phyloP scores from a whole-genome alignment of 2,113 vertebrate genomes.

The Hypomesus transpacificus region DNA sequence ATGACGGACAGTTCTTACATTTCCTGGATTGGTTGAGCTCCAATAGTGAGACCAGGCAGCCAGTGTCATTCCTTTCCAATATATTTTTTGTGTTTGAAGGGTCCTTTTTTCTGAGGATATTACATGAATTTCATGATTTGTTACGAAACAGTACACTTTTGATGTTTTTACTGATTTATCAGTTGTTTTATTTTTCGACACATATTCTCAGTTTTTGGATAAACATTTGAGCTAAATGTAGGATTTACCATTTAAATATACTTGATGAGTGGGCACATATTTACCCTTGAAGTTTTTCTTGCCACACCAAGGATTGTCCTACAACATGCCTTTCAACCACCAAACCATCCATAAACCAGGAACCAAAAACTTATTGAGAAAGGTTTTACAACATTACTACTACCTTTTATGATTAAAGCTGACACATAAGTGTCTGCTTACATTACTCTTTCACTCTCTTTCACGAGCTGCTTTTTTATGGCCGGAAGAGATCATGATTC shows the following conservation, averaged over 20 bases:
- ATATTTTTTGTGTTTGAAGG: not conserved
- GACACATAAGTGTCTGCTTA: conserved; percentile 14
- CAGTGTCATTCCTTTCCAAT: conserved; percentile 58
- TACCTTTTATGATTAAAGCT: no score
- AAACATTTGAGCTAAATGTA: not conserved
- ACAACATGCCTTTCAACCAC: no score
- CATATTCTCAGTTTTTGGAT: not conserved
- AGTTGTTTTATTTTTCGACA: not conserved
- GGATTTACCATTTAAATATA: not conserved
- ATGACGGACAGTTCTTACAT: conserved; percentile 29
- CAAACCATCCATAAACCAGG: no score
- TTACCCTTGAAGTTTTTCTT: not conserved
- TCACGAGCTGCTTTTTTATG: conserved; percentile 2
- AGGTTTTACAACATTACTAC: no score
- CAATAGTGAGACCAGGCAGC: conserved; percentile 51
- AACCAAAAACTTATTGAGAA: no score
- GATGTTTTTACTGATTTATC: not conserved
- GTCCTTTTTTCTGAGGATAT: not conserved
- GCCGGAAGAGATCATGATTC: conserved; percentile 20
- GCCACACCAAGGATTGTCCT: no score
- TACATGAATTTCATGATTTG: conserved; percentile 5
- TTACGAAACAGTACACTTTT: conserved; percentile 27
- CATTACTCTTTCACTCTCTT: not conserved
- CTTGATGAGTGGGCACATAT: not conserved
- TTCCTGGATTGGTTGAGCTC: conserved; percentile 64